These are phyloP conservation scores for Melanotaenia boesemani DNA, from an alignment of 2,797 vertebrate species.

Conservation along the genomic window DNA sequence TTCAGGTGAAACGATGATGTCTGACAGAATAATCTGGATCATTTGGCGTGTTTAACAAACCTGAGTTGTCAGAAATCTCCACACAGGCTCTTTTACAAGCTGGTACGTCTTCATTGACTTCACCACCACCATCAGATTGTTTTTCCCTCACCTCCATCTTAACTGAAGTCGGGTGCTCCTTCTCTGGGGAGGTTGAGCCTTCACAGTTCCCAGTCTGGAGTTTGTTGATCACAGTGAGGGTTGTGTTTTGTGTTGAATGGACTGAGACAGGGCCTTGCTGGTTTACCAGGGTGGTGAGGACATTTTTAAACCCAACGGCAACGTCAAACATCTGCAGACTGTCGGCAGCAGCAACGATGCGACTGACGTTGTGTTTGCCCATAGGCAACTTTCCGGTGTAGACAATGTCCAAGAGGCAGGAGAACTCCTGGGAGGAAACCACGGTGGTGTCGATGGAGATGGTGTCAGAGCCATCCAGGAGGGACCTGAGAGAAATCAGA, in stretches of 20 bases:
- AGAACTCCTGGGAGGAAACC: constrained; percentile 89
- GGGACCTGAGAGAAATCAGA: constrained; percentile 68
- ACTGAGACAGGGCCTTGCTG: constrained; percentile 20
- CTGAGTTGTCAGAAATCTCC: constrained; percentile 40
- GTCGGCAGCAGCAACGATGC: constrained; percentile 87
- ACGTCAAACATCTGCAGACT: constrained; percentile 94
- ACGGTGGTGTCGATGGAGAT: constrained; percentile 87
- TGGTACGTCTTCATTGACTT: constrained; percentile 25
- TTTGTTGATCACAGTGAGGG: neutral
- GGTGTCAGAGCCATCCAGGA: constrained; percentile 86
- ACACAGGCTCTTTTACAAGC: constrained; percentile 46
- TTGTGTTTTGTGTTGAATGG: constrained; percentile 1
- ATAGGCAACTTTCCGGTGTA: constrained; percentile 88
- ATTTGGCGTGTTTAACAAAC: constrained; percentile 37
- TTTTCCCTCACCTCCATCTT: neutral
- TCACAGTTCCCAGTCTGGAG: constrained; percentile 1
- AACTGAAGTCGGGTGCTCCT: neutral
- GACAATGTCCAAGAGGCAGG: constrained; percentile 88
- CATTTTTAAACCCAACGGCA: constrained; percentile 89
- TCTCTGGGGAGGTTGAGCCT: neutral
- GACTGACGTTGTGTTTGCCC: constrained; percentile 90
- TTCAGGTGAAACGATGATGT: too few species aligned
- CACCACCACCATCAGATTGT: neutral
- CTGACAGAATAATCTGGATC: neutral
- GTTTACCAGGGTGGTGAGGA: constrained; percentile 85